Percentiles rank a stretch among this genome's conserved stretches.
Conservation (phyloP, 2,888 invertebrate species). For the Troides oblongomaculatus region DNA sequence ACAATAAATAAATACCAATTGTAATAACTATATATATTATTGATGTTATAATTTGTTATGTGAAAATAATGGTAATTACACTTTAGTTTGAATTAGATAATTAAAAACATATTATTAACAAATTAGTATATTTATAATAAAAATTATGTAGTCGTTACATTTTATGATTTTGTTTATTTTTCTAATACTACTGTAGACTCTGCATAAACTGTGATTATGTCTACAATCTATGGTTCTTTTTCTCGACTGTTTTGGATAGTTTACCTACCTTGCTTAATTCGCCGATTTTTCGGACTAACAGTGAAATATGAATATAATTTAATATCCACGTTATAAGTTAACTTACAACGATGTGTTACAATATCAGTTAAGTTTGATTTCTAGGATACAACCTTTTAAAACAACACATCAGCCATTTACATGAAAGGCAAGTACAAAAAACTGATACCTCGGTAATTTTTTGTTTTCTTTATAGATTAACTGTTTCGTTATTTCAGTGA, state of each 20-base stretch:
- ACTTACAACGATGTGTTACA: conserved; percentile 61
- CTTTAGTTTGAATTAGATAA: not conserved
- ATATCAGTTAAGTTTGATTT: conserved; percentile 51
- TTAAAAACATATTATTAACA: not conserved
- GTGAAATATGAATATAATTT: conserved; percentile 64
- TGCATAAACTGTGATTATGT: conserved; percentile 30
- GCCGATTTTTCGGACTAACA: conserved; percentile 71
- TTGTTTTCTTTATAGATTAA: conserved; percentile 51
- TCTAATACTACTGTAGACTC: conserved; percentile 30
- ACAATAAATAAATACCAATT: not conserved
- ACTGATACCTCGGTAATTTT: conserved; percentile 68
- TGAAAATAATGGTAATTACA: not conserved
- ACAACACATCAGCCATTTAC: conserved; percentile 76
- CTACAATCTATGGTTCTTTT: conserved; percentile 73
- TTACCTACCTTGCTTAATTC: conserved; percentile 74
- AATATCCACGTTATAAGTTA: conserved; percentile 47
- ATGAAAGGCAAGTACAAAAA: conserved; percentile 80
- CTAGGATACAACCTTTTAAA: conserved; percentile 48
- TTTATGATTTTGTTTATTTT: conserved; percentile 26
- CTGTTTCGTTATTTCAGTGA: conserved; percentile 44
- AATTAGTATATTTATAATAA: too few species aligned
- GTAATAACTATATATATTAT: not conserved
- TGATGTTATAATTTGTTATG: not conserved
- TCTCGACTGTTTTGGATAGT: conserved; percentile 80
- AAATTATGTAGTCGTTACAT: too few species aligned